Evolutionary conservation across 2,888 invertebrate genomes (phyloP).

Genomic region (Zygogramma bicolorata): DNA sequence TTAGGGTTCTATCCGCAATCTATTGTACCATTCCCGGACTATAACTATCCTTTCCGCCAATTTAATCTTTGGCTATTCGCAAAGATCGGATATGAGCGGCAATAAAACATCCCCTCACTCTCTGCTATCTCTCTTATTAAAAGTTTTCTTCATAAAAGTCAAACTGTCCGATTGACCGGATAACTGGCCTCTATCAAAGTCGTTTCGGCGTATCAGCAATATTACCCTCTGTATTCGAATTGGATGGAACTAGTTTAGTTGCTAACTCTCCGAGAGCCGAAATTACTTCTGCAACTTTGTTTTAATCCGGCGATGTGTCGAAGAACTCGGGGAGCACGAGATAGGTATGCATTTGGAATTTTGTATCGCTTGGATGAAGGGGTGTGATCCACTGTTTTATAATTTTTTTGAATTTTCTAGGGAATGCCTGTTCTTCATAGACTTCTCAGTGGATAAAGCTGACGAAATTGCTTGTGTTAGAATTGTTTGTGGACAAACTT

Average conservation of each 20-base stretch:
- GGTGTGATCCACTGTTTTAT: no score
- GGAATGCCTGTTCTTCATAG: no score
- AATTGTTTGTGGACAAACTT: no score
- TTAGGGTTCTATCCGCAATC: not conserved
- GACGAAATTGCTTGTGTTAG: no score
- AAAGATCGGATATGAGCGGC: slow-evolving; percentile 38
- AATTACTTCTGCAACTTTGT: slow-evolving; percentile 22
- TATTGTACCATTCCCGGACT: not conserved
- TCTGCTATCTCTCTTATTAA: slow-evolving; percentile 46
- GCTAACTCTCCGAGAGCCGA: slow-evolving; percentile 19
- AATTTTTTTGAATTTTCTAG: no score
- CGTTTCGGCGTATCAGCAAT: slow-evolving; percentile 27
- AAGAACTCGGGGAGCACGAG: slow-evolving; percentile 1
- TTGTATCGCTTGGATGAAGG: not conserved
- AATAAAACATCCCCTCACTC: slow-evolving; percentile 41
- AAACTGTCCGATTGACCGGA: slow-evolving; percentile 58
- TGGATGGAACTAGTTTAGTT: slow-evolving; percentile 17
- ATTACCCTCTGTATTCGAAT: slow-evolving; percentile 19
- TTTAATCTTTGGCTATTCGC: slow-evolving; percentile 27
- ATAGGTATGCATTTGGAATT: not conserved
- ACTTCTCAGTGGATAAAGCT: no score
- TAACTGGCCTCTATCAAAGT: slow-evolving; percentile 48
- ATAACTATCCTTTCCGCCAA: slow-evolving; percentile 2
- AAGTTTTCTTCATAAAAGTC: slow-evolving; percentile 61
- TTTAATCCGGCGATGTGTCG: not conserved